These are phyloP conservation scores for Hirtodrosophila trivittata DNA, from an alignment of 2,888 invertebrate species.

Conservation along the genomic window DNA sequence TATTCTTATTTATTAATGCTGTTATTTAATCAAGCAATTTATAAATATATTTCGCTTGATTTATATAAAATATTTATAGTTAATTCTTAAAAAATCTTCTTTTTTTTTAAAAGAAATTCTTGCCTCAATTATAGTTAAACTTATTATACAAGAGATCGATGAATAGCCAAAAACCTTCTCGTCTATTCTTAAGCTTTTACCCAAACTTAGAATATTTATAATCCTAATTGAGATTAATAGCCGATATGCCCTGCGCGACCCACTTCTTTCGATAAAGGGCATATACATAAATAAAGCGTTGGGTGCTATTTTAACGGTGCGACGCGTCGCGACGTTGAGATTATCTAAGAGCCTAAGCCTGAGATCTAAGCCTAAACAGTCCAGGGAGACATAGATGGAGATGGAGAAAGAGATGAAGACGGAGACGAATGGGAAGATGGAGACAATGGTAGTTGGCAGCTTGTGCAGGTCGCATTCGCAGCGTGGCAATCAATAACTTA, in stretches of 20 bases:
- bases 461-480: slow-evolving; percentile 63
- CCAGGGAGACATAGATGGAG: slow-evolving; percentile 21
- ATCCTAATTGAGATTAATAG: slow-evolving; percentile 5
- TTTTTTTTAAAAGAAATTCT: too few species aligned
- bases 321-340: slow-evolving; percentile 59
- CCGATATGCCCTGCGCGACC: slow-evolving; percentile 32
- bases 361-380: slow-evolving; percentile 46
- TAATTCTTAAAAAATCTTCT: too few species aligned
- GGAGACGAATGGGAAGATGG: slow-evolving; percentile 12
- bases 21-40: too few species aligned
- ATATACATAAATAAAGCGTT: slow-evolving; percentile 40
- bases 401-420: slow-evolving; percentile 15
- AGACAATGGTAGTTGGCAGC: slow-evolving; percentile 39
- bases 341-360: slow-evolving; percentile 60
- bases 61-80: too few species aligned
- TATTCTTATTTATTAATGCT: too few species aligned
- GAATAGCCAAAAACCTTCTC: too few species aligned
- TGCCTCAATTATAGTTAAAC: too few species aligned
- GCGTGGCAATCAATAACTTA: slow-evolving; percentile 83
- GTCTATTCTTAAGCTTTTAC: neutral
- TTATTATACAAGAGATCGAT: too few species aligned
- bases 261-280: slow-evolving; percentile 47
- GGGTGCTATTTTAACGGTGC: slow-evolving; percentile 75
- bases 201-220: neutral
- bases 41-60: too few species aligned